Conservation (phyloP, 2,797 vertebrate species). For the Hypotaenidia philippensis region DNA sequence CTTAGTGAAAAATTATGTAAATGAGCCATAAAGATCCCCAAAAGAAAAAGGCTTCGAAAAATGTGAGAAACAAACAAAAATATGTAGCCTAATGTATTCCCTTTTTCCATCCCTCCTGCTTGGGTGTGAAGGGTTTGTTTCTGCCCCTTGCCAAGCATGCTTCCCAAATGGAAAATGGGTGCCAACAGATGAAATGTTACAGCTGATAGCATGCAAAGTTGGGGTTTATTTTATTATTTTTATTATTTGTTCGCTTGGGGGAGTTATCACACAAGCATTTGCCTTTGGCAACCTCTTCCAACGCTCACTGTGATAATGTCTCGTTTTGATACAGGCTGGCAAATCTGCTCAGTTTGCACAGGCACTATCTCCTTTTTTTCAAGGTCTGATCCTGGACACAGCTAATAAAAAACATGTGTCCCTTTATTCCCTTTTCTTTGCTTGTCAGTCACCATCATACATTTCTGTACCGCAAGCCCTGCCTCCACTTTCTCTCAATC, state of each 20-base stretch:
- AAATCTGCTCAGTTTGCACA: not conserved
- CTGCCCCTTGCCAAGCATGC: not conserved
- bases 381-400: not conserved
- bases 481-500: not conserved
- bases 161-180: not conserved
- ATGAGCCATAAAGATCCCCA: not conserved
- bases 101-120: not conserved
- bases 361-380: not conserved
- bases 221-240: not conserved
- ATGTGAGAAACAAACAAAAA: not conserved
- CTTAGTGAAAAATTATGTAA: not conserved
- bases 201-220: not conserved
- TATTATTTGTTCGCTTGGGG: not conserved
- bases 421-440: constrained; percentile 1
- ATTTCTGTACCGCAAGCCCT: not conserved
- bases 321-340: not conserved
- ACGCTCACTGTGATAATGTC: not conserved
- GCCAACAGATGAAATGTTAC: not conserved
- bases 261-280: constrained; percentile 21
- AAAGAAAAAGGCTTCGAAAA: not conserved
- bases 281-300: constrained; percentile 30
- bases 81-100: not conserved
- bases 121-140: not conserved
- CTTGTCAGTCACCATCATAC: not conserved
- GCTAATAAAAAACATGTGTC: constrained; percentile 7